A percentile compares a stretch with the other conserved stretches of the same genome.
Evolutionary conservation across 2,113 vertebrate species (phyloP).

Genomic region (Callionymus lyra): DNA sequence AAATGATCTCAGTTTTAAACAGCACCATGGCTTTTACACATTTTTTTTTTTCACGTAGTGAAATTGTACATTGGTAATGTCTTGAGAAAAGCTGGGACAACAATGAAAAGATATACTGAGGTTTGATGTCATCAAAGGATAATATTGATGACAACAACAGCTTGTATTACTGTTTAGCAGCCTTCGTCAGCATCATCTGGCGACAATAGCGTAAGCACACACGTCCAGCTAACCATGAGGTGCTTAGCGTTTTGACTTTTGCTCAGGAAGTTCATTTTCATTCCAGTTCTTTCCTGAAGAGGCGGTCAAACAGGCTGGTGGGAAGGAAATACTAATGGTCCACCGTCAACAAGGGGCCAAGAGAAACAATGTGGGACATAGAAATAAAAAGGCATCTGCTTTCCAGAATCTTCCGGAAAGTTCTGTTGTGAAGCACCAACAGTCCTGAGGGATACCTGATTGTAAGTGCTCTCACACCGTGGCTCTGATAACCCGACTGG

Average conservation of each 20-base stretch:
- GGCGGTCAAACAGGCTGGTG: conserved; percentile 15
- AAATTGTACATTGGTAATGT: too few relatives aligned
- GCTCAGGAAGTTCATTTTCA: conserved; percentile 32
- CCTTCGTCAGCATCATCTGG: conserved; percentile 2
- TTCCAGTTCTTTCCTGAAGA: conserved; percentile 35
- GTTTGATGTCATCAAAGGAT: too few relatives aligned
- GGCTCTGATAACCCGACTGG: conserved; percentile 71
- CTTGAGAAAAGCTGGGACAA: too few relatives aligned
- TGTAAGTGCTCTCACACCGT: conserved; percentile 61
- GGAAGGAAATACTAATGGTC: conserved; percentile 15
- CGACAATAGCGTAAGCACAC: too few relatives aligned
- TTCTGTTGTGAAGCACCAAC: conserved; percentile 35
- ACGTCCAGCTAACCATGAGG: too few relatives aligned
- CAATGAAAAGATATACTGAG: too few relatives aligned
- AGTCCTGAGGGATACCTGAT: conserved; percentile 30
- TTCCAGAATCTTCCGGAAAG: conserved; percentile 18
- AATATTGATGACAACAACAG: too few relatives aligned
- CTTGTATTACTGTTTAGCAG: background rate
- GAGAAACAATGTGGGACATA: conserved; percentile 14
- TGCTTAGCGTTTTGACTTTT: too few relatives aligned
- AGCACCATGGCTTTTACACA: too few relatives aligned
- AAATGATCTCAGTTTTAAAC: too few relatives aligned
- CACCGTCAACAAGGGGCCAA: background rate
- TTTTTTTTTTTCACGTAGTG: too few relatives aligned
- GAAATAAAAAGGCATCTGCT: conserved; percentile 14